A percentile compares a stretch with the other conserved stretches of the same genome.
Conservation (phyloP, 2,888 invertebrate species). For the Ophonus ardosiacus region DNA sequence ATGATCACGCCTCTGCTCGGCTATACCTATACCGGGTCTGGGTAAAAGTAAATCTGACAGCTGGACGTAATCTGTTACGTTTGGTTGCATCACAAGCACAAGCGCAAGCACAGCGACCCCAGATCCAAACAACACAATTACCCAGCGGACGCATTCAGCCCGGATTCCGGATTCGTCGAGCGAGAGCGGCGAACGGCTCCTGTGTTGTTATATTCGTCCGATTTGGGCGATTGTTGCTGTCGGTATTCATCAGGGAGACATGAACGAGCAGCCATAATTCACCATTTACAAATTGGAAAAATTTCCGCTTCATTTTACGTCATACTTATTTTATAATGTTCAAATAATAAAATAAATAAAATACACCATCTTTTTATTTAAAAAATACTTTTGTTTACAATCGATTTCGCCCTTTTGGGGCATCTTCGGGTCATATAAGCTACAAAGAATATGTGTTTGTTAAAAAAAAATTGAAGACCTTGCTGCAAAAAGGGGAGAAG, state of each 20-base stretch:
- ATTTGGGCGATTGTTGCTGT: slow-evolving; percentile 33
- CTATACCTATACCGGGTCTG: slow-evolving; percentile 4
- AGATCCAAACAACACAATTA: slow-evolving; percentile 44
- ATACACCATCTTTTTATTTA: too few relatives aligned
- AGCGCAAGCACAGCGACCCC: slow-evolving; percentile 12
- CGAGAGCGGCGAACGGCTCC: not conserved
- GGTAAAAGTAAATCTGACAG: slow-evolving; percentile 40
- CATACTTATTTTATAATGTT: not conserved
- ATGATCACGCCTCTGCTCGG: slow-evolving; percentile 31
- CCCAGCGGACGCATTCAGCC: slow-evolving; percentile 17
- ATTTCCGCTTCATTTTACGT: not conserved
- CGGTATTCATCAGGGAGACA: slow-evolving; percentile 1
- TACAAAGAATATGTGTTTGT: too few relatives aligned
- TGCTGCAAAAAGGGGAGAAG: too few relatives aligned
- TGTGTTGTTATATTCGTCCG: slow-evolving; percentile 18
- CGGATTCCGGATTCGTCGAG: not conserved
- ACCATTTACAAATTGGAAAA: not conserved
- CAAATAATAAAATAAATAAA: too few relatives aligned
- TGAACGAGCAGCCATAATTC: not conserved
- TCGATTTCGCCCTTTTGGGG: too few relatives aligned
- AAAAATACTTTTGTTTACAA: too few relatives aligned
- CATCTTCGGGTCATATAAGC: too few relatives aligned
- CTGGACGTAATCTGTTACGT: slow-evolving; percentile 59
- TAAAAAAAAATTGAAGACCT: too few relatives aligned
- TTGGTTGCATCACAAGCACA: slow-evolving; percentile 50